These are phyloP conservation scores for Heteronetta atricapilla DNA, from an alignment of 2,113 vertebrate genomes.

Conservation along the genomic window DNA sequence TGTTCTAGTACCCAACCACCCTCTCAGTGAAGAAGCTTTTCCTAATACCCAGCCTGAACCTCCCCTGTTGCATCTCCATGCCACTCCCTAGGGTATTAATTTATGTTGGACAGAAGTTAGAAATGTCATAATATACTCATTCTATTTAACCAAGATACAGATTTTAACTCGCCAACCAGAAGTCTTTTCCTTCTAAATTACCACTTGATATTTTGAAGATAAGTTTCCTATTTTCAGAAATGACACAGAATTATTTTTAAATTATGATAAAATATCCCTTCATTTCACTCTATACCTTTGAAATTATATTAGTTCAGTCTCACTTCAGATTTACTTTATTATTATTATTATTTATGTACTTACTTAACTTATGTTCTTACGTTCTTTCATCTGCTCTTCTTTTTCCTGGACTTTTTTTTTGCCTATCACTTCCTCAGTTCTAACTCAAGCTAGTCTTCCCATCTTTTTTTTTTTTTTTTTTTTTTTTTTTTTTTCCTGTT, in stretches of 20 bases:
- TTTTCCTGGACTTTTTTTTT: neutral
- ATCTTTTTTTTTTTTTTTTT: neutral
- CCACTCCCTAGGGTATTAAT: neutral
- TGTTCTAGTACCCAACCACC: neutral
- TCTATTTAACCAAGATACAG: neutral
- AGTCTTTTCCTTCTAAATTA: neutral
- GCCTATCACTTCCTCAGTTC: neutral
- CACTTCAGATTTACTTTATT: neutral
- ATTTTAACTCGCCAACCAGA: neutral
- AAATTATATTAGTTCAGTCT: neutral
- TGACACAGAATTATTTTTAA: neutral
- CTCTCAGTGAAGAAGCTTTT: neutral
- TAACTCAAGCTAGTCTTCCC: neutral
- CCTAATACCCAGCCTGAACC: neutral
- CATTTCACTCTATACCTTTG: neutral
- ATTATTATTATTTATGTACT: too few species aligned
- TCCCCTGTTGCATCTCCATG: neutral
- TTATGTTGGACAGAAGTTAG: neutral
- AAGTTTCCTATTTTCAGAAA: neutral
- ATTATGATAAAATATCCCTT: neutral
- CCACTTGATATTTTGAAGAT: neutral
- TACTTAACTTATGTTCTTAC: too few species aligned
- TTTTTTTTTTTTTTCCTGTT: slow-evolving; percentile 14
- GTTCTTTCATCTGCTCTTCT: neutral
- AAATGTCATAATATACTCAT: neutral